These are phyloP conservation scores for Ariopsis seemanni DNA, from an alignment of 2,113 vertebrate species.

Conservation along the genomic window DNA sequence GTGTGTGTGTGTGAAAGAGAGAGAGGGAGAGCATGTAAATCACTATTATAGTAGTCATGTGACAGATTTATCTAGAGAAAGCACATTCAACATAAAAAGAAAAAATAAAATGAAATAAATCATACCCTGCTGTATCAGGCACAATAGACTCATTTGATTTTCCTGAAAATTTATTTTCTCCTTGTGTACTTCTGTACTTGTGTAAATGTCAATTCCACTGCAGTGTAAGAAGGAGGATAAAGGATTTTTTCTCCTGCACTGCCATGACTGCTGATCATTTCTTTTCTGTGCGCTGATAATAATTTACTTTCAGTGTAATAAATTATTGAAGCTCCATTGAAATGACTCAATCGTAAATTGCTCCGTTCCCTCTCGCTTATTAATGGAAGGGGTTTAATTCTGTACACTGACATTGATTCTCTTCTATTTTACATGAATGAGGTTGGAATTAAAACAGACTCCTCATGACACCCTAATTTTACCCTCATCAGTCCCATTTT, in stretches of 20 bases:
- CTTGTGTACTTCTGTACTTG: neutral
- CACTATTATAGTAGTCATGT: neutral
- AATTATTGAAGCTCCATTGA: constrained; percentile 29
- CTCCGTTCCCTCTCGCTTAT: neutral
- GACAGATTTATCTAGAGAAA: neutral
- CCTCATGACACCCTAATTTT: neutral
- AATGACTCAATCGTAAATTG: neutral
- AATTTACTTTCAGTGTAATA: constrained; percentile 2
- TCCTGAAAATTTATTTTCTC: neutral
- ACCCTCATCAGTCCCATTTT: neutral
- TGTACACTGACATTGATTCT: neutral
- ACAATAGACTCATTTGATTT: neutral
- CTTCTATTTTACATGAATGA: neutral
- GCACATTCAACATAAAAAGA: neutral
- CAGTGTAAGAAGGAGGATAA: neutral
- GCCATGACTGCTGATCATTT: neutral
- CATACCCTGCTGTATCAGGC: neutral
- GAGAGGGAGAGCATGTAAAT: neutral
- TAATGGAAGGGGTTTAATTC: constrained; percentile 3
- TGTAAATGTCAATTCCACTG: neutral
- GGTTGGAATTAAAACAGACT: neutral
- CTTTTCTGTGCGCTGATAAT: neutral
- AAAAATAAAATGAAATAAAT: neutral
- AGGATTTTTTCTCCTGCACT: neutral
- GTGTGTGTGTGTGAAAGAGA: neutral